phyloP scores from a whole-genome alignment of 2,113 vertebrate species.

The Leptobrachium leishanense region DNA sequence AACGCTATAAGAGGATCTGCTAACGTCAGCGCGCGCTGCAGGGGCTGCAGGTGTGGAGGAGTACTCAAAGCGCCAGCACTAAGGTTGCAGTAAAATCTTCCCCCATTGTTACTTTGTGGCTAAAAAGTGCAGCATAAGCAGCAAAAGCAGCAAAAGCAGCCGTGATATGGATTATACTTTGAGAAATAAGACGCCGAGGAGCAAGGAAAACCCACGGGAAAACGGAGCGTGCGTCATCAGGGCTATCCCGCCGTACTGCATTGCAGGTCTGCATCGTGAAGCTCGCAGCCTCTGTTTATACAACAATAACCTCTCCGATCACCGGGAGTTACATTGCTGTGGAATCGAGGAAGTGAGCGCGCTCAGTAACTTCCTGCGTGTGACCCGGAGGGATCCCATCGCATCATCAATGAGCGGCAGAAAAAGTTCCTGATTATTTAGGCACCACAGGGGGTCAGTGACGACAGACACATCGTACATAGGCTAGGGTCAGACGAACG shows the following conservation, averaged over 20 bases:
- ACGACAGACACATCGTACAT: too few relatives aligned
- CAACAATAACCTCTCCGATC: neutral
- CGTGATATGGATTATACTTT: neutral
- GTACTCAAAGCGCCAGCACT: neutral
- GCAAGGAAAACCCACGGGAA: neutral
- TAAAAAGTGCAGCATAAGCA: neutral
- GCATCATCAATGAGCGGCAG: too few relatives aligned
- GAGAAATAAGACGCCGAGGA: constrained; percentile 25
- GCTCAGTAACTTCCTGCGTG: too few relatives aligned
- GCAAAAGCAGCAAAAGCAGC: too few relatives aligned
- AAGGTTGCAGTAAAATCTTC: too few relatives aligned
- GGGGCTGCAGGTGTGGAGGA: neutral
- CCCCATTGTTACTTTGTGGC: neutral
- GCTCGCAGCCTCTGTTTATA: neutral
- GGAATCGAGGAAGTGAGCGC: too few relatives aligned
- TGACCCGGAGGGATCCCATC: too few relatives aligned
- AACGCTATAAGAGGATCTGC: neutral
- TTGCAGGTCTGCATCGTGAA: constrained; percentile 18
- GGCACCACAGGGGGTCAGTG: too few relatives aligned
- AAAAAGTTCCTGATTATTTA: too few relatives aligned
- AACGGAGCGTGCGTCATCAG: neutral
- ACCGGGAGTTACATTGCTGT: too few relatives aligned
- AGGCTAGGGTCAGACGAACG: too few relatives aligned
- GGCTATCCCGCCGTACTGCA: constrained; percentile 1
- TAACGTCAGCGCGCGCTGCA: neutral